These are phyloP conservation scores for Conus ventricosus DNA, from an alignment of 1,140 invertebrate species.

Conservation along the genomic window DNA sequence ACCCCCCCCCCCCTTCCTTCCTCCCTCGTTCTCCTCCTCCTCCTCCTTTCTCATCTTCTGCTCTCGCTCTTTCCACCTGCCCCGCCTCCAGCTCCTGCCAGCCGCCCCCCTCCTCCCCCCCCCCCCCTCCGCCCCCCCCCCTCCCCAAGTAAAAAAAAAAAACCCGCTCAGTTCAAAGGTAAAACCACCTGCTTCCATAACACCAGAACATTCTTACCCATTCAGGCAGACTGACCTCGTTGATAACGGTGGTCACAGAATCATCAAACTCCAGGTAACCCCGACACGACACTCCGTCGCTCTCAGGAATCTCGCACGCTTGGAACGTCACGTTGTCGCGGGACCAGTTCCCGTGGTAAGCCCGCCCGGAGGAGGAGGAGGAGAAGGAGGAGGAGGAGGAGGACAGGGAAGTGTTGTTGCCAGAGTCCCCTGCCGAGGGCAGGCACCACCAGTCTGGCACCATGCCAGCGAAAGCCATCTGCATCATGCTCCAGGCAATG, in stretches of 20 bases:
- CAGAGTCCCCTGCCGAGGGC: background rate
- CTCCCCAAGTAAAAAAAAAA: background rate
- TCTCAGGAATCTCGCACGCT: slow-evolving; percentile 2
- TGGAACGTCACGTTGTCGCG: slow-evolving; percentile 36
- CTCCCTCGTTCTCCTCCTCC: too few relatives aligned
- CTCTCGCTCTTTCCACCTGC: too few relatives aligned
- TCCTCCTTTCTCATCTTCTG: too few relatives aligned
- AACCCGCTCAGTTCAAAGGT: background rate
- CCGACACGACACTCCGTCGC: background rate
- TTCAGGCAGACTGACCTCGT: slow-evolving; percentile 25
- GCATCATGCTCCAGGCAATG: slow-evolving; percentile 45
- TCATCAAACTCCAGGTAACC: slow-evolving; percentile 7
- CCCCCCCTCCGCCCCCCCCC: too few relatives aligned
- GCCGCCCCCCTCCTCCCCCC: too few relatives aligned
- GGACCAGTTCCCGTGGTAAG: slow-evolving; percentile 19
- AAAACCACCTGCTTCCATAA: background rate
- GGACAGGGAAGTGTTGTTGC: background rate
- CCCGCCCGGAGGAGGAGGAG: background rate
- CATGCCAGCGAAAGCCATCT: slow-evolving; percentile 47
- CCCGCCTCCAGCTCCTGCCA: too few relatives aligned
- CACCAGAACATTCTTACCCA: background rate
- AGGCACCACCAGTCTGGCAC: slow-evolving; percentile 46
- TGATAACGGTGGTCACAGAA: slow-evolving; percentile 28
- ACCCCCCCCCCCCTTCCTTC: too few relatives aligned
- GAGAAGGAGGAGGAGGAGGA: background rate